Base-by-base conservation (phyloP, 2,888 invertebrate species). In the Phyllotreta cruciferae region DNA sequence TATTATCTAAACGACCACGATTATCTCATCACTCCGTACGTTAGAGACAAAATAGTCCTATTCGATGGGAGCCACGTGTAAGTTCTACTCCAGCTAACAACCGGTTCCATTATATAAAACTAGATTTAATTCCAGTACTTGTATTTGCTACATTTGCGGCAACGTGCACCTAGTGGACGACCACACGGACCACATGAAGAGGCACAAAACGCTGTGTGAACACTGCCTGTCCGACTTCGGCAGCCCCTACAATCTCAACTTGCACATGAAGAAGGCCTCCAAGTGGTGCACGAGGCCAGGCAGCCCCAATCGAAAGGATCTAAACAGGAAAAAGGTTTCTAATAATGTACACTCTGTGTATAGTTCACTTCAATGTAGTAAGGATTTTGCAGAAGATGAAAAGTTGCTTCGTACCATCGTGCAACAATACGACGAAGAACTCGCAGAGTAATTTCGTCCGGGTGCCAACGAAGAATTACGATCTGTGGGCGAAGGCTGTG, bases 1-100 rank as follows among this genome's bases (percentile, higher is more conserved):
- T 58, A 64, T n/a, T 73, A 73, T 37, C 62, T 73, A n/a, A 73
- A 72, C 44, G 73, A 73, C 50, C 73, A 73, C 47, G 73, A 73
- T 60, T 73, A 73, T 44, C 54, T 73, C 9, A 10, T 60, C 0
- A 67, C 56, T 42, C 73, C 73, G 0, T 73, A 73, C 45, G 52
- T 52, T 8, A 67, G 67, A 34, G 71, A 71, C 45, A 67, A 65
- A 11, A 54, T 72, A n/a, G 38, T 66, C 11, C 6, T 56, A 4
- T n/a, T 55, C 1, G 60, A 64, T 10, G 49, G 38, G 1, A 49
- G 36, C 3, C 36, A 47, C 11, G 47, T 45, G 62, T 62, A 53
- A 50, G 65, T 49, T 8, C 10, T 3, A 35, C 13, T 42, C 6
- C 11, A 42, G 5, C 6, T 42, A n/a, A 10, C 42, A 42, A 5